Conservation (phyloP, 2,113 vertebrate species). For the Tychaedon coryphoeus region DNA sequence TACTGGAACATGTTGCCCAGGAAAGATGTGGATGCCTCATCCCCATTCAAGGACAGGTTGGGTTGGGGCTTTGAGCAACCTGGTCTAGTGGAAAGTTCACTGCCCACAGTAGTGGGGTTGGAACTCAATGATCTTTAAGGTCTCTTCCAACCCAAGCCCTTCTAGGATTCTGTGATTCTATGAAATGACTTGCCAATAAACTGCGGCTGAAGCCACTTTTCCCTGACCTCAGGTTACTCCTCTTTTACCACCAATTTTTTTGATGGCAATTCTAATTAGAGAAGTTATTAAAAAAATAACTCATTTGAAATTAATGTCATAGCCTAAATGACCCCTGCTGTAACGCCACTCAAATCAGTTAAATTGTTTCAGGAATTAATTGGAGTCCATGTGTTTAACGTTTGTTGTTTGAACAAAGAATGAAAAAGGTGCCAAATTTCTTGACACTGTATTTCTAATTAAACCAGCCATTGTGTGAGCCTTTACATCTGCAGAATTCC, state of each 20-base stretch:
- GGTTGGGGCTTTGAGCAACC: background rate
- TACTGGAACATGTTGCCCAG: background rate
- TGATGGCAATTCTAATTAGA: background rate
- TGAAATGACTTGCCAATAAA: background rate
- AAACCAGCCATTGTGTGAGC: constrained; percentile 38
- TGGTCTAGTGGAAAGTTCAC: background rate
- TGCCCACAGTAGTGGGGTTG: background rate
- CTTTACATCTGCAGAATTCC: constrained; percentile 60
- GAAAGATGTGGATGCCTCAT: background rate
- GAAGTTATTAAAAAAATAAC: background rate
- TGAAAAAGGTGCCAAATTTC: constrained; percentile 49
- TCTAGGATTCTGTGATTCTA: background rate
- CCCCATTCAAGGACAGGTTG: background rate
- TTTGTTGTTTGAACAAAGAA: constrained; percentile 56
- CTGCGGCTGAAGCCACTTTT: background rate
- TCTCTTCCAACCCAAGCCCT: background rate
- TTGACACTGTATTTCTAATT: constrained; percentile 59
- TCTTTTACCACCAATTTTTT: background rate
- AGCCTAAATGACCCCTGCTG: background rate
- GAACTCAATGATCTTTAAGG: background rate
- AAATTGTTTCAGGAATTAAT: background rate
- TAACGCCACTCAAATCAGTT: background rate
- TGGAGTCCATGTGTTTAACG: constrained; percentile 11
- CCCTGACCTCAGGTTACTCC: background rate
- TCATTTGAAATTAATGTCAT: background rate